Evolutionary conservation across 2,797 vertebrate species (phyloP).

Genomic region (Mico argentatus): DNA sequence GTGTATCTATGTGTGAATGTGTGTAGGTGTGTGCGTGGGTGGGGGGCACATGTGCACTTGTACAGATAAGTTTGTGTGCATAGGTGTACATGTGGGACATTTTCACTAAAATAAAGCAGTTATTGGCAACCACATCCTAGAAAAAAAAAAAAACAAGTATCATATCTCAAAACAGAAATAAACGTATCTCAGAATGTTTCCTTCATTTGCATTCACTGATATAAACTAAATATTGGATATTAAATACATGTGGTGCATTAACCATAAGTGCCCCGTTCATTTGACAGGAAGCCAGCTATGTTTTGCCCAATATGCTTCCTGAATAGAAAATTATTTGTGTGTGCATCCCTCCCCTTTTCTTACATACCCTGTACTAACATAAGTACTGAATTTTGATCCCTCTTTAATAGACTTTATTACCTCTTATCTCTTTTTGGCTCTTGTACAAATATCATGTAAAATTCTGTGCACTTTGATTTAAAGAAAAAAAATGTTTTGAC

Average conservation of each 20-base stretch:
- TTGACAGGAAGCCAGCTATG: neutral
- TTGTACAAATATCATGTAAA: slow-evolving; percentile 61
- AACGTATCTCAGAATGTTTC: neutral
- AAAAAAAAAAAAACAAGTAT: neutral
- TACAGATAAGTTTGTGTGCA: neutral
- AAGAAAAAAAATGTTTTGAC: slow-evolving; percentile 12
- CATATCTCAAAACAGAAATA: neutral
- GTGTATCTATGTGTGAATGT: neutral
- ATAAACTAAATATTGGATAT: neutral
- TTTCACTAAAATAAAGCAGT: slow-evolving; percentile 7
- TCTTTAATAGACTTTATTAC: neutral
- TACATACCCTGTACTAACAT: slow-evolving; percentile 23
- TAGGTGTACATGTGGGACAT: neutral
- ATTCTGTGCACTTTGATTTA: slow-evolving; percentile 60
- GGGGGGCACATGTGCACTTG: fast-evolving
- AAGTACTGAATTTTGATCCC: neutral
- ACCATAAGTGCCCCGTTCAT: neutral
- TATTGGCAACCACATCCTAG: neutral
- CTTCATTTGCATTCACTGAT: neutral
- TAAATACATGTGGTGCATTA: neutral
- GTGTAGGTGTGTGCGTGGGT: neutral
- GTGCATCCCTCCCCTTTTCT: neutral
- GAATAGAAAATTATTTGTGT: slow-evolving; percentile 7
- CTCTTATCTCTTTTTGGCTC: slow-evolving; percentile 57
- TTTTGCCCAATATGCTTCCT: slow-evolving; percentile 1